phyloP scores from a whole-genome alignment of 2,797 vertebrate species.

The Sternotherus odoratus region DNA sequence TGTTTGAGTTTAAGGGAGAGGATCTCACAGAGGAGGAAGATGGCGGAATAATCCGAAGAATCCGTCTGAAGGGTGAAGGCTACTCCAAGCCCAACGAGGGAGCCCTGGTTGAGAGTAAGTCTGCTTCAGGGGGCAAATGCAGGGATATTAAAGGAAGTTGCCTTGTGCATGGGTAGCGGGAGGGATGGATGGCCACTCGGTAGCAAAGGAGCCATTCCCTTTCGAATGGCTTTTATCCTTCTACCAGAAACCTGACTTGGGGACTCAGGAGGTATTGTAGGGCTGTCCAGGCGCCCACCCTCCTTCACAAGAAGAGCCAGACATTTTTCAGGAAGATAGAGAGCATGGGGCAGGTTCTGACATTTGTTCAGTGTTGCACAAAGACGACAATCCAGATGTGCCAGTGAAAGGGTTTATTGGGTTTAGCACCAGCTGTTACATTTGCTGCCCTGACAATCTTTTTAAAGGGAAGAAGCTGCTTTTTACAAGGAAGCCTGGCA shows the following conservation, averaged over 20 bases:
- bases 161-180: fast-evolving
- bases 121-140: neutral
- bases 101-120: conserved; percentile 91
- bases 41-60: conserved; percentile 93
- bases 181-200: neutral
- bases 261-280: neutral
- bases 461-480: neutral
- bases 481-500: neutral
- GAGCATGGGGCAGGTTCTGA: neutral
- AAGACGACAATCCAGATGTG: neutral
- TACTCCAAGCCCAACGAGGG: conserved; percentile 96
- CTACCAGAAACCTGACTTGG: neutral
- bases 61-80: conserved; percentile 91
- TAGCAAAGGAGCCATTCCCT: neutral
- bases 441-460: neutral
- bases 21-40: conserved; percentile 94
- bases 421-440: neutral
- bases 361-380: neutral
- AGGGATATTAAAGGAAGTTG: neutral
- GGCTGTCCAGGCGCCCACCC: neutral
- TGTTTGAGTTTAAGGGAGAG: conserved; percentile 95
- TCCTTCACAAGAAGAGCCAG: neutral
- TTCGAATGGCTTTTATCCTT: neutral
- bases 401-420: neutral
- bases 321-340: neutral